Conservation (phyloP, 2,797 vertebrate genomes). For the Pampus argenteus region DNA sequence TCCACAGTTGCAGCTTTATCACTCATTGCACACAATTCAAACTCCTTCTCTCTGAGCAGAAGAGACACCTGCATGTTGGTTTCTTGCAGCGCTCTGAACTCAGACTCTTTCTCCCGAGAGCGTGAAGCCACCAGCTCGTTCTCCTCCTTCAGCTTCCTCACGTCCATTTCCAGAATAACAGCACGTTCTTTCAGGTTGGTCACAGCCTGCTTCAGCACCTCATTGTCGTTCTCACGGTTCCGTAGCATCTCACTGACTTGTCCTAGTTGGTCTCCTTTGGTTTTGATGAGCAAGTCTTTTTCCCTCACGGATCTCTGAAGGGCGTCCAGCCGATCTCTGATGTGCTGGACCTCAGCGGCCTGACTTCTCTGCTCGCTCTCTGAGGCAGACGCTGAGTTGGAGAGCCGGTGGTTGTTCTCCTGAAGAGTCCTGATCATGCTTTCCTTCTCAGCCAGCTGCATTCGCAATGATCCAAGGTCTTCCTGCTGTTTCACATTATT, state of each 20-base stretch:
- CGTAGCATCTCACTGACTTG: slow-evolving; percentile 90
- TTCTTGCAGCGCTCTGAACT: slow-evolving; percentile 96
- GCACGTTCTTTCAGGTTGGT: slow-evolving; percentile 97
- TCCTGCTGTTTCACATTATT: slow-evolving; percentile 68
- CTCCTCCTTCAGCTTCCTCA: slow-evolving; percentile 92
- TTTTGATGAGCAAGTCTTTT: slow-evolving; percentile 97
- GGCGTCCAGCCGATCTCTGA: slow-evolving; percentile 87
- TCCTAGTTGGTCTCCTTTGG: slow-evolving; percentile 93
- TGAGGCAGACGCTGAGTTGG: slow-evolving; percentile 87
- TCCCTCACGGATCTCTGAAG: slow-evolving; percentile 92
- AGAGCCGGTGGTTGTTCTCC: slow-evolving; percentile 93
- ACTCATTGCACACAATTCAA: slow-evolving; percentile 90
- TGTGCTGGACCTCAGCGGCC: slow-evolving; percentile 83
- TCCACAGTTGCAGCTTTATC: slow-evolving; percentile 95
- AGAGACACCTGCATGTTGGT: slow-evolving; percentile 98
- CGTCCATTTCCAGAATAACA: slow-evolving; percentile 93
- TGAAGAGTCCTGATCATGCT: slow-evolving; percentile 90
- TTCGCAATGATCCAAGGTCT: slow-evolving; percentile 83
- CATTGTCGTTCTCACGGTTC: slow-evolving; percentile 95
- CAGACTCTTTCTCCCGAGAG: slow-evolving; percentile 92
- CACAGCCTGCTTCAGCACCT: slow-evolving; percentile 96
- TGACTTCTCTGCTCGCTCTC: slow-evolving; percentile 88
- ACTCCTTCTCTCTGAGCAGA: slow-evolving; percentile 95
- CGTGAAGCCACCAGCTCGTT: slow-evolving; percentile 89
- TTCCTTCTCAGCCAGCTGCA: slow-evolving; percentile 89